Conservation (phyloP, 1,140 invertebrate species). For the Cephus cinctus region DNA sequence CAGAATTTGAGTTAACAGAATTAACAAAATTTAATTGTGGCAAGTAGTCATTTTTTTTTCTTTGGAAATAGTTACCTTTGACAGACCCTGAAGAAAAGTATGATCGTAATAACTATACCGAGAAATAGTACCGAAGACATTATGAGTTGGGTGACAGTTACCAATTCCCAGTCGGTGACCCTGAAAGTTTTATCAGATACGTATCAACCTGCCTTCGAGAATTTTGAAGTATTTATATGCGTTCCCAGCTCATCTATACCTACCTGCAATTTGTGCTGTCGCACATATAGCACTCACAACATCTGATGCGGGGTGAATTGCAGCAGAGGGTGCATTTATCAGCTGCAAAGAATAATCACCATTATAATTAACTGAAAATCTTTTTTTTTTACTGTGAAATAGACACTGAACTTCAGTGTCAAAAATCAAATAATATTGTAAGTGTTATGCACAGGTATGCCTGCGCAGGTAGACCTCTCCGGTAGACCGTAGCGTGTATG, state of each 20-base stretch:
- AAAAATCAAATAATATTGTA: too few species aligned
- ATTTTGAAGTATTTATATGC: neutral
- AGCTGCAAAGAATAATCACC: conserved; percentile 2
- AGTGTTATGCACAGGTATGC: too few species aligned
- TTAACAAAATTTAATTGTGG: neutral
- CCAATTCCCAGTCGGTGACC: conserved; percentile 11
- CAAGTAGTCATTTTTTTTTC: neutral
- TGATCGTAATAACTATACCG: conserved; percentile 19
- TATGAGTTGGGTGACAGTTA: conserved; percentile 22
- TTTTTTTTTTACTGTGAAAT: too few species aligned
- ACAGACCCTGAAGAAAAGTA: conserved; percentile 27
- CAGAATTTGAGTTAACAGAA: too few species aligned
- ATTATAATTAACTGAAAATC: too few species aligned
- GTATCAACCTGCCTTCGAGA: neutral
- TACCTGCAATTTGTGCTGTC: too few species aligned
- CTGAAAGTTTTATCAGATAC: conserved; percentile 17
- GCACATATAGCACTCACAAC: conserved; percentile 4
- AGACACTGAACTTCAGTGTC: too few species aligned
- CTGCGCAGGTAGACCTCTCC: too few species aligned
- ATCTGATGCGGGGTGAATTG: neutral
- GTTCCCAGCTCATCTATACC: too few species aligned
- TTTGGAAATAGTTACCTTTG: conserved; percentile 23
- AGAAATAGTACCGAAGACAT: conserved; percentile 25
- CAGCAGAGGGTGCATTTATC: conserved; percentile 1
- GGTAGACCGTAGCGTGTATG: too few species aligned